These are phyloP conservation scores for Amphiprion ocellaris DNA, from an alignment of 2,113 vertebrate genomes.

Conservation along the genomic window DNA sequence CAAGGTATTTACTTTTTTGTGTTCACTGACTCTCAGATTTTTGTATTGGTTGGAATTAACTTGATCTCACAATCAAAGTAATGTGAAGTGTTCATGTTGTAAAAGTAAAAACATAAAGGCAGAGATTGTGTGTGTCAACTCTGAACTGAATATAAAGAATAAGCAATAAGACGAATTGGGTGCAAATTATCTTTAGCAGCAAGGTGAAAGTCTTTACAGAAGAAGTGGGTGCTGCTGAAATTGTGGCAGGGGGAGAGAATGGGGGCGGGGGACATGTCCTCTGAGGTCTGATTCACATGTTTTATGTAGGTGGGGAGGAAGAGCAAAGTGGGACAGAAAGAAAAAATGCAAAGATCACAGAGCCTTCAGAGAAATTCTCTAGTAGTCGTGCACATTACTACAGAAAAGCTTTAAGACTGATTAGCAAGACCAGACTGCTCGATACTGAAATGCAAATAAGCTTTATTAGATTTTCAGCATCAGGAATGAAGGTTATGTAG, in stretches of 20 bases:
- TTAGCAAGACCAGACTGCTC: not conserved
- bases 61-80: not conserved
- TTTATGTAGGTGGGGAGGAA: conserved; percentile 56
- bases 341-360: conserved; percentile 28
- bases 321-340: conserved; percentile 61
- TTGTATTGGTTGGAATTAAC: not conserved
- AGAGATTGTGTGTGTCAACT: not conserved
- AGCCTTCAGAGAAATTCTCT: conserved; percentile 41
- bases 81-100: conserved; percentile 6
- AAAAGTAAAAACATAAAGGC: not conserved
- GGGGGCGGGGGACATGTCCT: conserved; percentile 17
- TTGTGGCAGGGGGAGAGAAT: not conserved
- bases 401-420: conserved; percentile 37
- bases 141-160: not conserved
- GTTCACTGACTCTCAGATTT: not conserved
- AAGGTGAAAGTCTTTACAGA: conserved; percentile 19
- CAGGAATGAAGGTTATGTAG: not conserved
- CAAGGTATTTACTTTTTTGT: conserved; percentile 70
- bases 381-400: conserved; percentile 20
- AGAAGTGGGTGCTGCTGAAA: conserved; percentile 37
- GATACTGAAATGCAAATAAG: not conserved
- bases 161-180: not conserved
- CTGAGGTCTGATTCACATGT: conserved; percentile 49
- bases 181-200: not conserved
- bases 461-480: conserved; percentile 3